These are phyloP conservation scores for Parnassius glacialis DNA, from an alignment of 2,888 invertebrate species.

Conservation along the genomic window DNA sequence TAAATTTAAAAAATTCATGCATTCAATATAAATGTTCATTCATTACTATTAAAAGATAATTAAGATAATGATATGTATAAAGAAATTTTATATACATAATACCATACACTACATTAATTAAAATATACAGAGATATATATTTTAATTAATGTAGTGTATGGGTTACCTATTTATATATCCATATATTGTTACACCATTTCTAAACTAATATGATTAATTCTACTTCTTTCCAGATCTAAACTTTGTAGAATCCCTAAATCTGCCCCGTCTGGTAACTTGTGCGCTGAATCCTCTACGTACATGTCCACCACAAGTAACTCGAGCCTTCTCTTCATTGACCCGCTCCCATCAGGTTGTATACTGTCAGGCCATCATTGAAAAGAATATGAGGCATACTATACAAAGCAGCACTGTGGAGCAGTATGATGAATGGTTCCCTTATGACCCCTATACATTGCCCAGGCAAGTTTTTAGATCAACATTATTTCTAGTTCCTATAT, in stretches of 20 bases:
- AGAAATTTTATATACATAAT: no score
- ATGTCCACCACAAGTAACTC: slow-evolving; percentile 88
- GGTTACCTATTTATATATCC: no score
- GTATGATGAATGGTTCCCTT: slow-evolving; percentile 91
- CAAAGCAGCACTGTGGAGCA: slow-evolving; percentile 62
- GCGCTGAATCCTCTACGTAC: slow-evolving; percentile 93
- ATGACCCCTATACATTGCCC: slow-evolving; percentile 91
- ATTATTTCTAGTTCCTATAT: no score
- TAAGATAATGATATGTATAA: no score
- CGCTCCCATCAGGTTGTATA: slow-evolving; percentile 94
- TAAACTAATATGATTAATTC: no score
- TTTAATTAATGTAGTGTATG: no score
- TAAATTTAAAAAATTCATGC: no score
- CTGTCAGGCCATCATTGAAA: slow-evolving; percentile 94
- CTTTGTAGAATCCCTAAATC: slow-evolving; percentile 90
- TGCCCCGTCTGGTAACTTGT: slow-evolving; percentile 92
- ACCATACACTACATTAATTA: no score
- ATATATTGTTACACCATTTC: no score
- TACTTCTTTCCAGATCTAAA: slow-evolving; percentile 83
- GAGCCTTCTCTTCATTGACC: slow-evolving; percentile 90
- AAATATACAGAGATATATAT: no score
- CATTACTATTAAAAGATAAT: no score
- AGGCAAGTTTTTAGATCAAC: slow-evolving; percentile 62
- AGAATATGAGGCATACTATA: slow-evolving; percentile 84
- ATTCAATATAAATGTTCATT: no score